Percentiles rank a stretch among this genome's conserved stretches.
Conservation (phyloP, 2,888 invertebrate species). For the Ariolimax columbianus region DNA sequence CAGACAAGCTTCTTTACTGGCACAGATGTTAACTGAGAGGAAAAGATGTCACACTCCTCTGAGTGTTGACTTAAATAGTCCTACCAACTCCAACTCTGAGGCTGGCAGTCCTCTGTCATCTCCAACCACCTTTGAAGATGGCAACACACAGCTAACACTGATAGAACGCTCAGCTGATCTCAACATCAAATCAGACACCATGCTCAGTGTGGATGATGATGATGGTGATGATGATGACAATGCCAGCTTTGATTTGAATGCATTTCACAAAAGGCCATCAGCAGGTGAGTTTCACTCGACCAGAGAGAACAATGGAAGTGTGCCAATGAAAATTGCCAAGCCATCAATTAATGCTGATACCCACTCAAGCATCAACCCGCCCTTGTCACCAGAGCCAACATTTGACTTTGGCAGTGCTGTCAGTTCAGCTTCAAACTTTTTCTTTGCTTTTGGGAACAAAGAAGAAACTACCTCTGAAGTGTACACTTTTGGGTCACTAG, state of each 20-base stretch:
- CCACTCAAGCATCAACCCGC: conserved; percentile 26
- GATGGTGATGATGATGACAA: conserved; percentile 38
- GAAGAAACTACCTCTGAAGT: conserved; percentile 39
- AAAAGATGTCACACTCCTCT: conserved; percentile 51
- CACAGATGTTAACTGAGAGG: conserved; percentile 55
- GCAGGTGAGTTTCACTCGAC: conserved; percentile 34
- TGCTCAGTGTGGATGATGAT: conserved; percentile 36
- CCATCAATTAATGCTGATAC: conserved; percentile 38
- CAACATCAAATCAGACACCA: conserved; percentile 61
- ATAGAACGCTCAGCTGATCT: conserved; percentile 66
- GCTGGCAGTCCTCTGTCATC: conserved; percentile 50
- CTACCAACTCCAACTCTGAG: conserved; percentile 41
- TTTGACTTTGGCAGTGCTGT: conserved; percentile 48
- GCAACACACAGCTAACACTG: conserved; percentile 66
- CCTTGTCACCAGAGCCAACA: conserved; percentile 23
- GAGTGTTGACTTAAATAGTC: conserved; percentile 45
- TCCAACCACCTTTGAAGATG: conserved; percentile 55
- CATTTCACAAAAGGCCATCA: conserved; percentile 50
- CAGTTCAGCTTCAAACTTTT: conserved; percentile 39
- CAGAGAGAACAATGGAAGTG: conserved; percentile 36
- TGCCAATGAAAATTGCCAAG: conserved; percentile 49
- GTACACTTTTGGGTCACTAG: conserved; percentile 46
- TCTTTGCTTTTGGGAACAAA: conserved; percentile 41
- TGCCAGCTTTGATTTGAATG: conserved; percentile 39
- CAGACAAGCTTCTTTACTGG: conserved; percentile 49